Conservation (phyloP, 2,113 vertebrate species). For the Etia nguti region DNA sequence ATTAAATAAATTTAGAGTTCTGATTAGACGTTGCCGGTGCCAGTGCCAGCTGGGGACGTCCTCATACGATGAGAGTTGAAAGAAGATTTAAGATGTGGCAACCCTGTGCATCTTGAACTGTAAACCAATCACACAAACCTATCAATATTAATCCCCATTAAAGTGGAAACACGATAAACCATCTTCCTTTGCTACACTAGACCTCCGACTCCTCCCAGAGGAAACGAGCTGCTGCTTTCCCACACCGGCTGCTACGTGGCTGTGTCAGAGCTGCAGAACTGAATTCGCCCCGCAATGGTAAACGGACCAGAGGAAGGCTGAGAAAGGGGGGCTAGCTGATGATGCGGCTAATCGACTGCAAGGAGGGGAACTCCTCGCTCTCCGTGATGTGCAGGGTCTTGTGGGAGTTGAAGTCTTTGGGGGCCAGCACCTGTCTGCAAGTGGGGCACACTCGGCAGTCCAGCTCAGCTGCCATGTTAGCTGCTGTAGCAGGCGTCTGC, state of each 20-base stretch:
- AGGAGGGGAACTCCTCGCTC: conserved; percentile 88
- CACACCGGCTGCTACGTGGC: not conserved
- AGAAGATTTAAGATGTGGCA: not conserved
- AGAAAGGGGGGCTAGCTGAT: conserved; percentile 81
- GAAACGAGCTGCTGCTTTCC: not conserved
- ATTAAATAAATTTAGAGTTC: conserved; percentile 20
- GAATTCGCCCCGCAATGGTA: not conserved
- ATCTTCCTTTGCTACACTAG: not conserved
- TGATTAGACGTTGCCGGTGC: not conserved
- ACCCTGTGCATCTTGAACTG: not conserved
- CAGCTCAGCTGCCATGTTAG: conserved; percentile 67
- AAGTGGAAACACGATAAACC: not conserved
- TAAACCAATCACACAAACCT: not conserved
- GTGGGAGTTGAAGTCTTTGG: conserved; percentile 83
- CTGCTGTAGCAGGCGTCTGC: conserved; percentile 64
- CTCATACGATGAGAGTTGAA: not conserved
- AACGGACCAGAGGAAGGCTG: not conserved
- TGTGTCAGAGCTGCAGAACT: not conserved
- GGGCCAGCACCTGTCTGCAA: conserved; percentile 90
- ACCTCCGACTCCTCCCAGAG: not conserved
- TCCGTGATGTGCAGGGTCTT: conserved; percentile 83
- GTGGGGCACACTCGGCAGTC: conserved; percentile 89
- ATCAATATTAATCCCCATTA: not conserved
- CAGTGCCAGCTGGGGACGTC: conserved; percentile 30
- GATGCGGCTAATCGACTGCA: conserved; percentile 90